phyloP scores from a whole-genome alignment of 2,888 invertebrate genomes.

The Falcaria lacertinaria region DNA sequence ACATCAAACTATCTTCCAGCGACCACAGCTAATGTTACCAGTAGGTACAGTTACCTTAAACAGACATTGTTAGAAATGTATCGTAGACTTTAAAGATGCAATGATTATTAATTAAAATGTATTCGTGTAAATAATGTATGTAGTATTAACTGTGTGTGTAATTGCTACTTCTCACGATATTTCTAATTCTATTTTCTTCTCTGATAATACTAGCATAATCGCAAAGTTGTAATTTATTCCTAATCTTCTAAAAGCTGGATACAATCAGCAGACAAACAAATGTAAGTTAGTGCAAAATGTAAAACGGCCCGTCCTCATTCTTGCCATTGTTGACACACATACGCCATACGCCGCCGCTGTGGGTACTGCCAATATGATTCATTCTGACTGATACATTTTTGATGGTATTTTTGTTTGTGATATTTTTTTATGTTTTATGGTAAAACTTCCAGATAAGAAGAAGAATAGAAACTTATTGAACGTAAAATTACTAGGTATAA shows the following conservation, averaged over 20 bases:
- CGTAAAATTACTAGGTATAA: slow-evolving; percentile 67
- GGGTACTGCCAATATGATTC: slow-evolving; percentile 19
- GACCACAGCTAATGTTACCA: no score
- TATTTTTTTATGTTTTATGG: slow-evolving; percentile 9
- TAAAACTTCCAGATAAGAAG: slow-evolving; percentile 10
- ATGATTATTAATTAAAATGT: no score
- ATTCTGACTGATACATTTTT: slow-evolving; percentile 15
- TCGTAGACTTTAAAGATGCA: no score
- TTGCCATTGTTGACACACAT: slow-evolving; percentile 29
- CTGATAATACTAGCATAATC: not conserved
- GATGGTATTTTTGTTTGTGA: slow-evolving; percentile 3
- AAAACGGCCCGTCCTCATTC: slow-evolving; percentile 41
- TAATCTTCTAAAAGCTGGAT: slow-evolving; percentile 5
- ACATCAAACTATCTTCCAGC: no score
- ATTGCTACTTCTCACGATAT: no score
- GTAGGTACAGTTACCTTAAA: no score
- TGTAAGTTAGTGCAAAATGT: slow-evolving; percentile 32
- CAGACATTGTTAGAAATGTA: no score
- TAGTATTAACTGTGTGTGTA: no score
- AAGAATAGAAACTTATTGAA: slow-evolving; percentile 49
- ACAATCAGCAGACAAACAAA: slow-evolving; percentile 29
- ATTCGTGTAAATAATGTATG: no score
- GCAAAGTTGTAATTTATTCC: not conserved
- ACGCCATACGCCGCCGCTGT: slow-evolving; percentile 10
- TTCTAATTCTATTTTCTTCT: not conserved